Base-by-base conservation (phyloP, 1,140 invertebrate genomes). In the Drosophila suzukii region DNA sequence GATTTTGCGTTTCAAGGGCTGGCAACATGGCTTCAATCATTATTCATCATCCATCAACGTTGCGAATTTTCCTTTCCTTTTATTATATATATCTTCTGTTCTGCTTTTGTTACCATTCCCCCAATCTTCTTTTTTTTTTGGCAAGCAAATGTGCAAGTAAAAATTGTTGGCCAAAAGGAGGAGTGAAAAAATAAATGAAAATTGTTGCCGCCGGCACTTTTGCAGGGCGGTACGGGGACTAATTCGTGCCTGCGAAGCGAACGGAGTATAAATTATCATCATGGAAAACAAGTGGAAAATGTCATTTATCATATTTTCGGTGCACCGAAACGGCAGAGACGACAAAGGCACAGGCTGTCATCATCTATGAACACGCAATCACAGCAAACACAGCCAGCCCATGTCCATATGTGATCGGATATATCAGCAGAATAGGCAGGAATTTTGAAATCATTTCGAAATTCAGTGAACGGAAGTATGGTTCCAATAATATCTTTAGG, bases 41-140 rank as follows among this genome's bases (percentile, higher is more conserved):
- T 89, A 89, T 82, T 89, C 84, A 89, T 89, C 84, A 89, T 89
- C 84, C 84, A 89, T 89, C 84, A 89, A 89, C 84, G 77, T 89
- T 89, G 80, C 80, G 60, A 81, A 89, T 81, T 82, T 81, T 68
- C 66, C 59, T 61, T 75, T 74, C 46, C 59, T 55, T 57, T 56
- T 70, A 75, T 62, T 79, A 58, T 63, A 55, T 78, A 65, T 67
- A 81, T 81, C 75, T 78, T 73, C 30, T 34, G 4, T 56, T 50
- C 60, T 61, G 30, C 17, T 24, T 10, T 24, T 47, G 47, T 13
- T 12, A 20, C 12, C 38, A 43, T 47, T 13, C 11, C 11, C 13
- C 34, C 38, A 15, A 54, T 54, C 51, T 72, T 59, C 62, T 82
- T 82, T 88, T 80, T 59, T 68, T 82, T 82, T 88, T 80, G 66